Base-by-base conservation (phyloP, 2,888 invertebrate genomes). In the Aporophyla nigra region DNA sequence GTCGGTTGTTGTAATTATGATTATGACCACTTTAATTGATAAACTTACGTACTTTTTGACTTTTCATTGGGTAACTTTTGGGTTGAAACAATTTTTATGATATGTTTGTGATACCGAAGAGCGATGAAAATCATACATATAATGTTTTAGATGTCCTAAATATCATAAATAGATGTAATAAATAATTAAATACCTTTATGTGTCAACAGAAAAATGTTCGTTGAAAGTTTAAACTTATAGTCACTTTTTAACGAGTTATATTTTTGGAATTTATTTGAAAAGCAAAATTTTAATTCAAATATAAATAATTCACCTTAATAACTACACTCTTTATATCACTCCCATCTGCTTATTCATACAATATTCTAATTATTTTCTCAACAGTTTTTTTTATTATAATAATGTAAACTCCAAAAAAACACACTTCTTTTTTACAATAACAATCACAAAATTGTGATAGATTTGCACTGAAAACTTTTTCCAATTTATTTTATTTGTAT, bases 141-240 rank as follows among this genome's bases (percentile, higher is more conserved):
- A 16, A 19, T 10, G 3, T 5, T 40, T 49, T n/a, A 1, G 0
- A 12, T 24, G n/a, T 14, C 6, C n/a, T 51, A 43, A 61, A 53
- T 19, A 19, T 24, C 6, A 59, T 14, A 49, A 58, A 40, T n/a
- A 33, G 2, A 49, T 56, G 2, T 19, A 62, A 62, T 58, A 63
- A 63, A 19, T 82, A n/a, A n/a, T n/a, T n/a, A 77, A 63, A 19
- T 82, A 77, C 77, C 77, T 77, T 63, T 53, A 33, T 1, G 3
- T 75, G 43, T 33, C 46, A 6, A n/a, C 16, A 58, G 21, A 40
- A 21, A 27, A 56, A 43, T 12, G 12, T n/a, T 19, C n/a, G 7
- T 27, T n/a, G 19, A 19, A 1, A 16, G 24, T 2, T 21, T 12
- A 54, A 78, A 75, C 43, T 74, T 49, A 59, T 53, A 27, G 0